A percentile compares a stretch with the other conserved stretches of the same genome.
Evolutionary conservation across 2,797 vertebrate genomes (phyloP).

Genomic region (Ptychadena robeensis): DNA sequence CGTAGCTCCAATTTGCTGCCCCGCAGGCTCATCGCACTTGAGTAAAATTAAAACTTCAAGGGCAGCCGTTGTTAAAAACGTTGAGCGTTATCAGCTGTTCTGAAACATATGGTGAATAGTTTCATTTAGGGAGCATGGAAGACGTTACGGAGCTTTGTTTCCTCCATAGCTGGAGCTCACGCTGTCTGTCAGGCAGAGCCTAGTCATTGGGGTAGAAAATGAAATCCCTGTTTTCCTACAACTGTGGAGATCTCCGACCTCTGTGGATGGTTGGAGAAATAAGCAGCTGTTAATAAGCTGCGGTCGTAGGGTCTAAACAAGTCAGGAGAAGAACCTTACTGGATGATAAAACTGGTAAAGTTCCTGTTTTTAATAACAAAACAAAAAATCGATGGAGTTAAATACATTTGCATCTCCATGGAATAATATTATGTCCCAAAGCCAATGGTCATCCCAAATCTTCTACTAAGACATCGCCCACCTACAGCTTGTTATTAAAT

Average conservation of each 20-base stretch:
- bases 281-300: not conserved
- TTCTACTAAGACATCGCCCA: too few species aligned
- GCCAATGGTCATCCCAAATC: too few species aligned
- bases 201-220: not conserved
- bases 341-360: not conserved
- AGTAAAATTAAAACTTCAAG: constrained; percentile 52
- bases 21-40: constrained; percentile 27
- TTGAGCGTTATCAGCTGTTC: constrained; percentile 33
- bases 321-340: not conserved
- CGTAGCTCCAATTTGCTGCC: not conserved
- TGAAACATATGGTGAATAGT: constrained; percentile 39
- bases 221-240: not conserved
- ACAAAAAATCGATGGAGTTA: too few species aligned
- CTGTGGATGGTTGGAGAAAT: not conserved
- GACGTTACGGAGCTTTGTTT: constrained; percentile 3
- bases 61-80: constrained; percentile 27
- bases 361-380: too few species aligned
- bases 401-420: too few species aligned
- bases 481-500: too few species aligned
- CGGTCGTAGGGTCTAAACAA: not conserved
- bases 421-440: too few species aligned
- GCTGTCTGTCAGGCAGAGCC: not conserved
- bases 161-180: not conserved
- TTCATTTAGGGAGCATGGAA: constrained; percentile 23
- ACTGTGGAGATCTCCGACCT: not conserved